Base-by-base conservation (phyloP, 1,140 invertebrate genomes). In the Diorhabda carinulata region DNA sequence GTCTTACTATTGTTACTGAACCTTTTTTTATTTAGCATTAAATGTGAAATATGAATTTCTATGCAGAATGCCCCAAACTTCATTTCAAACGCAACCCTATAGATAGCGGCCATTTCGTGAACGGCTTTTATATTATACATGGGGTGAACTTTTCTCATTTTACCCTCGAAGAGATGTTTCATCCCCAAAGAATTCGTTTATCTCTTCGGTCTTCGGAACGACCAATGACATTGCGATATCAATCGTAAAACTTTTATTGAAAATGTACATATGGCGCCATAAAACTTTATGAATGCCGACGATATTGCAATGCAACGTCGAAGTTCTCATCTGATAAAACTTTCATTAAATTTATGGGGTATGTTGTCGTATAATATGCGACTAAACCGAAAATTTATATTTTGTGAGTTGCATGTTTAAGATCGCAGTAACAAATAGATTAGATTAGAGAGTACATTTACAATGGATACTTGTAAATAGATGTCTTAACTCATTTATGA, bases 271-370 rank as follows among this genome's bases (percentile, higher is more conserved):
- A 70, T 70, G 65, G 63, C 57, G 69, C 25, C 66, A n/a, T 70
- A 70, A 70, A 69, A 70, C 57, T 67, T 70, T 70, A 62, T 70
- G 62, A 61, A 44, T 57, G 58, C 52, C 45, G 59, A 64, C 64
- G 65, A 61, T 65, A 57, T 57, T 57, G 62, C 62, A 66, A 62
- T 61, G 65, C 69, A 64, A 57, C 62, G 68, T 59, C 56, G 60
- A 70, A 63, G 6, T 52, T 67, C 61, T 65, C 60, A 67, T 70
- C 63, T 62, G 64, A 70, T 70, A 67, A 62, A 70, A 70, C 69
- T 70, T 70, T 70, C 69, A 70, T 70, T 70, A 70, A 67, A 66
- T 66, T 70, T 66, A 70, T 66, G 52, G 64, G 47, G 3, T 52
- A 8, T 52, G 47, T 8, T 52, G 47, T 6, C 47, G 6, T 52